These are phyloP conservation scores for Molothrus aeneus DNA, from an alignment of 2,797 vertebrate species.

Conservation along the genomic window DNA sequence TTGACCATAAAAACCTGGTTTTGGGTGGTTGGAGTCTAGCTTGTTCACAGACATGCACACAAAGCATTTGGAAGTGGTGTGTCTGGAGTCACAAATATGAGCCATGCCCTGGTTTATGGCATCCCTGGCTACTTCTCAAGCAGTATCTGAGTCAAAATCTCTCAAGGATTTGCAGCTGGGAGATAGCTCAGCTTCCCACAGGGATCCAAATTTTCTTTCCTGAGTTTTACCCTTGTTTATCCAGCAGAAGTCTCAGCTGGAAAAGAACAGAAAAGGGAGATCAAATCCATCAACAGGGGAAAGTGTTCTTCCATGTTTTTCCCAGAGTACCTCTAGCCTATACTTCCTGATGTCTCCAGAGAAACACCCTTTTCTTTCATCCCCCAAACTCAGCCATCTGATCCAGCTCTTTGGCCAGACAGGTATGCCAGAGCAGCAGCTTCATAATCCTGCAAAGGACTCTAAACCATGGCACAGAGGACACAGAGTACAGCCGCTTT, in stretches of 20 bases:
- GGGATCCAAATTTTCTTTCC: neutral
- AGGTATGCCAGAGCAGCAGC: neutral
- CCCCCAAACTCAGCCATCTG: neutral
- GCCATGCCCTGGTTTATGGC: neutral
- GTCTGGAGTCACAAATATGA: rapidly evolving
- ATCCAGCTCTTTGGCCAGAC: neutral
- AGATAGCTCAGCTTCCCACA: rapidly evolving
- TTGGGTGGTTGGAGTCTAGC: neutral
- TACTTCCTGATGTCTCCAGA: neutral
- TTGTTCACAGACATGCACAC: neutral
- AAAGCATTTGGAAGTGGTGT: neutral
- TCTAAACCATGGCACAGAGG: neutral
- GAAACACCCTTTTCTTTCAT: neutral
- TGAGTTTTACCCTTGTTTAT: neutral
- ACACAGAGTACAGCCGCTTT: neutral
- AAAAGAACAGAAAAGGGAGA: neutral
- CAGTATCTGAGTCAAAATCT: neutral
- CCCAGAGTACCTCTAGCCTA: neutral
- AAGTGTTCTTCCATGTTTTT: neutral
- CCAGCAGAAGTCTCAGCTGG: neutral
- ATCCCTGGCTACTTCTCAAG: neutral
- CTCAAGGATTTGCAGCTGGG: neutral
- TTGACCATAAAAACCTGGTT: neutral
- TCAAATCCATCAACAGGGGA: neutral
- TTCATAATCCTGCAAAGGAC: neutral